phyloP scores from a whole-genome alignment of 2,113 vertebrate species.

The Prolemur simus region DNA sequence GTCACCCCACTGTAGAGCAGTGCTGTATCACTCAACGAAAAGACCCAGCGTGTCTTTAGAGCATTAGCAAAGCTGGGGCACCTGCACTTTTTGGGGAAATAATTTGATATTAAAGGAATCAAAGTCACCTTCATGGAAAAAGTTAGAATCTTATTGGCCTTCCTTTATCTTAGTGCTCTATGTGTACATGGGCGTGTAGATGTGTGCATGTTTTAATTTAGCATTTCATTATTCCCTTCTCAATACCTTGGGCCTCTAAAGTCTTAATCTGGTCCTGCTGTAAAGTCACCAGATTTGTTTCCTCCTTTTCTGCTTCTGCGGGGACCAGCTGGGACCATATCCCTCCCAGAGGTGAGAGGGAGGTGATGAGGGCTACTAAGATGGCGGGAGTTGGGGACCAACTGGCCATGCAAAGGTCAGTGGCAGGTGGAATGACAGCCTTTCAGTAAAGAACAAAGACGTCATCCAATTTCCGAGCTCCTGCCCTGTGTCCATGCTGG shows the following conservation, averaged over 20 bases:
- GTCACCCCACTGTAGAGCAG: neutral
- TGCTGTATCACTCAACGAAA: accelerated
- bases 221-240: neutral
- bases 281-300: neutral
- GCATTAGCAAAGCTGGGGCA: neutral
- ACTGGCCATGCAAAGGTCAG: neutral
- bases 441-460: neutral
- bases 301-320: neutral
- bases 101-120: neutral
- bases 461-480: neutral
- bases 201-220: neutral
- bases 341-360: neutral
- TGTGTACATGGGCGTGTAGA: neutral
- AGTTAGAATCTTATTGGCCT: neutral
- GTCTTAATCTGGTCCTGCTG: neutral
- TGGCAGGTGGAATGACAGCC: neutral
- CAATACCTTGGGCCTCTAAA: neutral
- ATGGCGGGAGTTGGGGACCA: neutral
- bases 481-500: no score
- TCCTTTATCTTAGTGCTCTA: neutral
- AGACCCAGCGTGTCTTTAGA: neutral
- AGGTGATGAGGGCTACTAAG: neutral
- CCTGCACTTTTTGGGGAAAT: neutral
- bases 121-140: neutral
- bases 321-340: neutral